Conservation (phyloP, 2,113 vertebrate genomes). For the Pedionomus torquatus region DNA sequence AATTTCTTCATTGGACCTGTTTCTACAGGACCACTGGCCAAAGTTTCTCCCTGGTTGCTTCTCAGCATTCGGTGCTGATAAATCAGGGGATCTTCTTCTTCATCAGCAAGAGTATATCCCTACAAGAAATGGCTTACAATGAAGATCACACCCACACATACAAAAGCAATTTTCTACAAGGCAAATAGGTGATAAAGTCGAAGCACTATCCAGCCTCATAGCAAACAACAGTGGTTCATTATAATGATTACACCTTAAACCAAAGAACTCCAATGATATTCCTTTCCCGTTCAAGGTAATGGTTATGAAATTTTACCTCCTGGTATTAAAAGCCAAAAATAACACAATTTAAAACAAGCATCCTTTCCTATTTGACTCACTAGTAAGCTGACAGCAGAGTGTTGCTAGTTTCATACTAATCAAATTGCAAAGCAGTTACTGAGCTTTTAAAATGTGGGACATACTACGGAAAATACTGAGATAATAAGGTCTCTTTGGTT, state of each 20-base stretch:
- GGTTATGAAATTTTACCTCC: neutral
- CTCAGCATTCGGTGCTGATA: conserved; percentile 91
- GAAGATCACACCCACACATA: neutral
- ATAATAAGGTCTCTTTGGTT: neutral
- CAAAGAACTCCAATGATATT: neutral
- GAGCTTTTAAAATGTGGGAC: neutral
- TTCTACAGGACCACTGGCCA: conserved; percentile 90
- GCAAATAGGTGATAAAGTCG: neutral
- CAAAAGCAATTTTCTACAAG: neutral
- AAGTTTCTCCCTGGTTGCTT: conserved; percentile 85
- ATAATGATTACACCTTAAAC: neutral
- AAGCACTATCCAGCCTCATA: neutral
- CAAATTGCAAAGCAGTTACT: neutral
- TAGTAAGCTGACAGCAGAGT: neutral
- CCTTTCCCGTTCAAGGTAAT: neutral
- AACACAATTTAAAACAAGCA: neutral
- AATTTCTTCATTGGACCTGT: conserved; percentile 98
- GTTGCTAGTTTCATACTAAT: neutral
- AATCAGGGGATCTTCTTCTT: conserved; percentile 95
- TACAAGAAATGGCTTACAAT: conserved; percentile 48
- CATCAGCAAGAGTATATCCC: conserved; percentile 98
- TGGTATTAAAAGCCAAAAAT: neutral
- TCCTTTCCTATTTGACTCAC: neutral
- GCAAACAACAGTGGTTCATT: neutral
- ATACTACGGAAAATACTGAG: neutral